Conservation (phyloP, 2,888 invertebrate genomes). For the Hydraecia micacea region DNA sequence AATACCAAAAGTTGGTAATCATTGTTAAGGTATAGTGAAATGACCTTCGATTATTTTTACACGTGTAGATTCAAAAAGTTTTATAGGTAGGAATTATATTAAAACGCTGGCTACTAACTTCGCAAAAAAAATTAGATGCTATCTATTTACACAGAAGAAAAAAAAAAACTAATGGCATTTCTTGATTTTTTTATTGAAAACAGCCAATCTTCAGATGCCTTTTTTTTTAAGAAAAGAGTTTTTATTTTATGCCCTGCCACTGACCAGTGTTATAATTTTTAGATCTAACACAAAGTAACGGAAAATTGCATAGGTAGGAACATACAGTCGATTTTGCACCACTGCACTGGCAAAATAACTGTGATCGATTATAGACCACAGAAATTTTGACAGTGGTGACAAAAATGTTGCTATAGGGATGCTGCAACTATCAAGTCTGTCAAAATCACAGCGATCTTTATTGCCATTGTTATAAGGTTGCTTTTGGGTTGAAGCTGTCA, state of each 20-base stretch:
- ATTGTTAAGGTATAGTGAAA: conserved; percentile 21
- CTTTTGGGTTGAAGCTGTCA: too few species aligned
- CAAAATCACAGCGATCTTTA: not conserved
- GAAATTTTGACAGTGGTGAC: too few species aligned
- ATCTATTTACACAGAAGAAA: not conserved
- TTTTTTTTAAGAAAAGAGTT: not conserved
- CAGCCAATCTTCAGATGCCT: not conserved
- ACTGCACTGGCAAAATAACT: too few species aligned
- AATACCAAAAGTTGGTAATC: conserved; percentile 18
- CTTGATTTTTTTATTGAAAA: not conserved
- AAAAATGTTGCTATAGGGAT: not conserved
- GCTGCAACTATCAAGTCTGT: not conserved
- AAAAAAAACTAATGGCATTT: conserved; percentile 8
- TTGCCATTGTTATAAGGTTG: not conserved
- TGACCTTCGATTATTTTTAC: not conserved
- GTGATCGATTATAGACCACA: too few species aligned
- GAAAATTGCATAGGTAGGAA: not conserved
- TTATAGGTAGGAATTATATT: not conserved
- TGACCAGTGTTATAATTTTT: too few species aligned
- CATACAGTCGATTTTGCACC: too few species aligned
- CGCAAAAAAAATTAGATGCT: not conserved
- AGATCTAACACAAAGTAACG: not conserved
- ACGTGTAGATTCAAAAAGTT: not conserved
- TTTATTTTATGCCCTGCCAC: not conserved
- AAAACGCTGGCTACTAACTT: not conserved